Base-by-base conservation (phyloP, 35 echinoderm and acorn worm genomes). In the Apostichopus japonicus region DNA sequence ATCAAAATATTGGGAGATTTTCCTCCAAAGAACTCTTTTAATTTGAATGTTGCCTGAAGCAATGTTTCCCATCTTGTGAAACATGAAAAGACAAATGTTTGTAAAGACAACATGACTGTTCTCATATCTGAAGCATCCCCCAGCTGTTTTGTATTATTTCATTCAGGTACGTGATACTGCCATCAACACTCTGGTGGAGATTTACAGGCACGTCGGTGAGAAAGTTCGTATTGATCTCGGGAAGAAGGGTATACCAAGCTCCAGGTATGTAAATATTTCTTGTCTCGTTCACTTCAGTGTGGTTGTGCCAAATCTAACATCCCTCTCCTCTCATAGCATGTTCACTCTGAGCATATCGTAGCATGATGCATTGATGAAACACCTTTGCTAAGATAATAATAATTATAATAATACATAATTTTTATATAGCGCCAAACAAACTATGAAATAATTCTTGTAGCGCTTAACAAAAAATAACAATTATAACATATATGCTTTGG, bases 201-300 rank as follows among this genome's bases (percentile, higher is more conserved):
- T 98, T 14, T 98, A 98, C 79, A 94, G 97, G 70, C 97, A 98
- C 92, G 97, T 98, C 24, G 97, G 97, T 24, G 97, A 98, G 82
- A 98, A 98, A 90, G 97, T 98, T 15, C 77, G 97, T 54, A 96
- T 98, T 87, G 97, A 98, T 86, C 72, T 98, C 55, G 97, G 97
- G 16, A 98, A 98, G 88, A 98, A 98, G 83, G 97, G 97, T 57
- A 98, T 98, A 21, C 97, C 97, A 80, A 96, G 95, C 65, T 98
- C 97, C 65, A 98, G 97, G 97, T 98, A 93, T 61, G 92, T 79
- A 27, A 75, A 17, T n/a, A 23, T 0, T 82, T 82, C 23, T 67
- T 10, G 63, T 67, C 19, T 67, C 19, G 63, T 67, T 0, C 19
- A 67, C 63, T 67, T 67, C 63, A 67, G 11, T 44, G 33, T 44